These are phyloP conservation scores for Polypterus senegalus DNA, from an alignment of 2,113 vertebrate genomes.

Conservation along the genomic window DNA sequence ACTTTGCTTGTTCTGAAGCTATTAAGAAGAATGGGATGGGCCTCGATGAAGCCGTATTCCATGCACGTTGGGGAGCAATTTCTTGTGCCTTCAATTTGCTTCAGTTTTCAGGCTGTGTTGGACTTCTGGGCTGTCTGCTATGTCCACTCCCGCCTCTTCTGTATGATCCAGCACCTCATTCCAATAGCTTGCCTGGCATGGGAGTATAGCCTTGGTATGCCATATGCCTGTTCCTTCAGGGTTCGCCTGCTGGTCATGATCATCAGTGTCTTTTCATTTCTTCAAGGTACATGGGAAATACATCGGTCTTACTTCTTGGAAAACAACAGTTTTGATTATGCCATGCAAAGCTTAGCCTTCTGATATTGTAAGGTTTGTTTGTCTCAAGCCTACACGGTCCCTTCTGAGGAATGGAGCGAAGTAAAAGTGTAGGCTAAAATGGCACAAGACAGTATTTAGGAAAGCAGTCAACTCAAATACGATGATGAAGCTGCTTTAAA, in stretches of 20 bases:
- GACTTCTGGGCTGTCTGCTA: constrained; percentile 37
- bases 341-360: too few relatives aligned
- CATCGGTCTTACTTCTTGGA: too few relatives aligned
- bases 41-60: constrained; percentile 37
- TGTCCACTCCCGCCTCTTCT: constrained; percentile 28
- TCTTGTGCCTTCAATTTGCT: constrained; percentile 47
- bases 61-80: constrained; percentile 39
- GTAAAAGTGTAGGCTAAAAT: too few relatives aligned
- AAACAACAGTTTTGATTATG: too few relatives aligned
- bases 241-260: constrained; percentile 25
- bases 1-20: constrained; percentile 36
- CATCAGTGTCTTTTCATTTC: constrained; percentile 30
- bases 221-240: constrained; percentile 20
- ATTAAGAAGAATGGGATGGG: constrained; percentile 29
- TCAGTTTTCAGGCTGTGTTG: constrained; percentile 36
- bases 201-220: constrained; percentile 31
- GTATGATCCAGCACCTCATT: constrained; percentile 30
- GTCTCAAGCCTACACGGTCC: too few relatives aligned
- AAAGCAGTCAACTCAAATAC: too few relatives aligned
- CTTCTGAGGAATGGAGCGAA: too few relatives aligned
- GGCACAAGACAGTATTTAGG: too few relatives aligned
- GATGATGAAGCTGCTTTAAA: too few relatives aligned
- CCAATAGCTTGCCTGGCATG: constrained; percentile 36
- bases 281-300: constrained; percentile 4
- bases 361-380: too few relatives aligned